A percentile compares a stretch with the other conserved stretches of the same genome.
Evolutionary conservation across 2,888 invertebrate genomes (phyloP).

Genomic region (Morpho achilles): DNA sequence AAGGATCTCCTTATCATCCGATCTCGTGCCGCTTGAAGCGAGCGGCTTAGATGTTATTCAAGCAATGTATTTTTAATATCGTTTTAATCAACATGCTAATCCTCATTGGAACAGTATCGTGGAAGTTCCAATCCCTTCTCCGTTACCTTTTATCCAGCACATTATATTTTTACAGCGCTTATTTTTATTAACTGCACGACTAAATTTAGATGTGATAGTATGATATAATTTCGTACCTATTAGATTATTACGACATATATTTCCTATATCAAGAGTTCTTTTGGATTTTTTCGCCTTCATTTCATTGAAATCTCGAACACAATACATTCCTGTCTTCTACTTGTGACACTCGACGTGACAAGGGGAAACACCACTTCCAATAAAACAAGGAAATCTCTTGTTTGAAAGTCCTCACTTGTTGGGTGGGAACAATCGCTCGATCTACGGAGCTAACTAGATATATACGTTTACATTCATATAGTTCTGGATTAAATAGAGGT

Average conservation of each 20-base stretch:
- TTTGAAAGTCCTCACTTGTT: conserved; percentile 48
- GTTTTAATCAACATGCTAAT: too few relatives aligned
- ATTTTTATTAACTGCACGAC: too few relatives aligned
- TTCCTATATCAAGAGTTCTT: not conserved
- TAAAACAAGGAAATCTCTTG: conserved; percentile 63
- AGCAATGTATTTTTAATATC: too few relatives aligned
- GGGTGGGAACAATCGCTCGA: conserved; percentile 28
- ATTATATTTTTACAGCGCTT: too few relatives aligned
- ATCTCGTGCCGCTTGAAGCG: too few relatives aligned
- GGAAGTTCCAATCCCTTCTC: too few relatives aligned
- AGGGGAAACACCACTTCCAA: conserved; percentile 61
- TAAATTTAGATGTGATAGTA: too few relatives aligned
- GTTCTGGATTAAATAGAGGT: not conserved
- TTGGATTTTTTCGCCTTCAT: conserved; percentile 5
- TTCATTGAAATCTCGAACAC: conserved; percentile 31
- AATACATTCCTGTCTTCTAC: conserved; percentile 53
- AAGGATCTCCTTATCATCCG: too few relatives aligned
- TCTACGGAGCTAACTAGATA: conserved; percentile 16
- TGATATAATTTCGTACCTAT: not conserved
- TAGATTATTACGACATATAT: not conserved
- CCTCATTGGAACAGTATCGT: too few relatives aligned
- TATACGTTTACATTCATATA: not conserved
- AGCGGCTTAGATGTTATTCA: too few relatives aligned
- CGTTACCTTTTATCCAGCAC: too few relatives aligned
- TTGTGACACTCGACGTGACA: conserved; percentile 50